Evolutionary conservation across 2,113 vertebrate genomes (phyloP), one percentile per base, ranked within the genome.

Genomic region (Ginglymostoma cirratum): DNA sequence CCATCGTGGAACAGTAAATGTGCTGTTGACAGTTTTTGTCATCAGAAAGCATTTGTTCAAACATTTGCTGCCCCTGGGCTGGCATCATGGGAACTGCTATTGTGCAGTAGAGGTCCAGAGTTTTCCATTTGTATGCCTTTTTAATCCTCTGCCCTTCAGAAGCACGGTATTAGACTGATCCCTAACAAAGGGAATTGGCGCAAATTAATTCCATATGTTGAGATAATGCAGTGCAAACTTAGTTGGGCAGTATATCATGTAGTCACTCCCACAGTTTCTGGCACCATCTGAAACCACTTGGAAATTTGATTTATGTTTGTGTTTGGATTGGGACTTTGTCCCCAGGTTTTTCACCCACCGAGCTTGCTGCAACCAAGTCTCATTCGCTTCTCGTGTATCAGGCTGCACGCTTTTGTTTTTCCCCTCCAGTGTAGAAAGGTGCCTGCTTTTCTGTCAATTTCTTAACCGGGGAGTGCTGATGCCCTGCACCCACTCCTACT

Each of bases 31-130:
- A 92, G 52, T 17, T n/a, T 34, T 34, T 61, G 55, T 65, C 87
- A 92, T 65, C 30, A 38, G 87, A 65, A 65, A n/a, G n/a, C 87
- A 92, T 87, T 87, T 87, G 85, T 87, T 87, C 48, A 87, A 52
- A 87, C 85, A 87, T 65, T n/a, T 92, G 87, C n/a, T 65, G 87
- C 3, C 55, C 52, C 55, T 7, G 27, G n/a, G 52, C 87, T 61
- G 87, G 52, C 55, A 61, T 92, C 87, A 92, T 5, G 12, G 61
- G 55, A 19, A 61, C n/a, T 65, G 27, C 27, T 8, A 92, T 92
- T 92, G 52, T 65, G 30, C 55, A n/a, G 15, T 92, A 65, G 87
- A 92, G 14, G n/a, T 92, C 30, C 52, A 52, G 55, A 92, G n/a
- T 30, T 92, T 92, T 65, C 86, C 48, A 55, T 89, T 61, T 92